Evolutionary conservation across 2,113 vertebrate species (phyloP).

Genomic region (Syngnathoides biaculeatus): DNA sequence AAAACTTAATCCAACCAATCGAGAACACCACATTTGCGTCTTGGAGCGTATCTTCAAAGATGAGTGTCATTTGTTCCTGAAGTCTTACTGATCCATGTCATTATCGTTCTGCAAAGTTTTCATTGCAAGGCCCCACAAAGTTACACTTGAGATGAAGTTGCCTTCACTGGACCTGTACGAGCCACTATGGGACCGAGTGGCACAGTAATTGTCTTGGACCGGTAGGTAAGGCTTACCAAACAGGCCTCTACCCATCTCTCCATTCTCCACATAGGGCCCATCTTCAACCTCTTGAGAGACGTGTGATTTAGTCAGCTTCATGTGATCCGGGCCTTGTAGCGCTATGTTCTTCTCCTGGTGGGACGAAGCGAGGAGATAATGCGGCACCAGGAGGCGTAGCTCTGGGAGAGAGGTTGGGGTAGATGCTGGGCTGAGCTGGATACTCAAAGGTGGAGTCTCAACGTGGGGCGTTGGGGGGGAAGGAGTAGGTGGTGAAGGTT

Average conservation of each 20-base stretch:
- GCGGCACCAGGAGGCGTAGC: conserved; percentile 66
- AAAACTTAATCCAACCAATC: neutral
- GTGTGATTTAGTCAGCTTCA: conserved; percentile 68
- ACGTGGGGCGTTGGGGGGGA: conserved; percentile 29
- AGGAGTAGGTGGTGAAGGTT: conserved; percentile 31
- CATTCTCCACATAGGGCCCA: conserved; percentile 51
- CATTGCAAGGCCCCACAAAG: conserved; percentile 90
- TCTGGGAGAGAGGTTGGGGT: conserved; percentile 68
- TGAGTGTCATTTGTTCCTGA: neutral
- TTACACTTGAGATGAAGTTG: conserved; percentile 86
- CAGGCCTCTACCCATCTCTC: conserved; percentile 38
- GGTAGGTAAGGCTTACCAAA: conserved; percentile 46
- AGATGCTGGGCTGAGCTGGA: conserved; percentile 60
- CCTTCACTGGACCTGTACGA: conserved; percentile 74
- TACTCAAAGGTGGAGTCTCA: conserved; percentile 44
- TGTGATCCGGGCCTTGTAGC: conserved; percentile 43
- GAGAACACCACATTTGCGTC: neutral
- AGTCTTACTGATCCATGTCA: conserved; percentile 79
- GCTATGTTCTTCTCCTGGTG: conserved; percentile 63
- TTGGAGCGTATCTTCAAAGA: neutral
- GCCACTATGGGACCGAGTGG: conserved; percentile 48
- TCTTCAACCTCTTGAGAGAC: conserved; percentile 50
- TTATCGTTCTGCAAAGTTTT: conserved; percentile 90
- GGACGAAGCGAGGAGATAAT: conserved; percentile 53
- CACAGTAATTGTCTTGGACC: conserved; percentile 70